A percentile compares a stretch with the other conserved stretches of the same genome.
These are phyloP conservation scores for Brachylomia viminalis DNA, from an alignment of 2,888 invertebrate species.

Conservation along the genomic window DNA sequence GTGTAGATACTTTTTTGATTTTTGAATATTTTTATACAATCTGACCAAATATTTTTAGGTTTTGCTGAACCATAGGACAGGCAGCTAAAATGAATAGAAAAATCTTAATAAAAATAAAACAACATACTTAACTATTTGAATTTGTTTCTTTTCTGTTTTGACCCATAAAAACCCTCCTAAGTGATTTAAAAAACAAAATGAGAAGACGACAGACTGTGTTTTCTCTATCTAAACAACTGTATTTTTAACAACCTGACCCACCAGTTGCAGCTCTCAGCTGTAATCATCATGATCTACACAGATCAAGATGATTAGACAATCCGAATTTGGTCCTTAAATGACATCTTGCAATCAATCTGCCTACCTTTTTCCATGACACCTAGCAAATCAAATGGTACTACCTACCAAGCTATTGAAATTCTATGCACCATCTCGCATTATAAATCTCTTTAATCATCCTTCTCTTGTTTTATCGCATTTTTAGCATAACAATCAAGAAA, in stretches of 20 bases:
- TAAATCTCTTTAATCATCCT: not conserved
- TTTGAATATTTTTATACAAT: conserved; percentile 33
- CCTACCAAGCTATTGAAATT: conserved; percentile 4
- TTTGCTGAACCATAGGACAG: conserved; percentile 44
- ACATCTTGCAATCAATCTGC: not conserved
- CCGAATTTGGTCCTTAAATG: not conserved
- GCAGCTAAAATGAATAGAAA: conserved; percentile 35
- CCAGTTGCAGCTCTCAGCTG: too few relatives aligned
- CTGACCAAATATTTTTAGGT: conserved; percentile 54
- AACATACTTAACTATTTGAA: conserved; percentile 18
- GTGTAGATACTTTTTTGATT: not conserved
- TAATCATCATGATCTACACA: not conserved
- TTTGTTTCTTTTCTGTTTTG: conserved; percentile 62
- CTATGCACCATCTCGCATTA: not conserved
- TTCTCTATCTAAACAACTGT: not conserved
- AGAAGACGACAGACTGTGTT: too few relatives aligned
- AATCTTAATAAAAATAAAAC: conserved; percentile 41
- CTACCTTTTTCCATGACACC: not conserved
- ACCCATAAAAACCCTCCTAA: conserved; percentile 11
- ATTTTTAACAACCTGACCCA: not conserved
- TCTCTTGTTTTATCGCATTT: conserved; percentile 27
- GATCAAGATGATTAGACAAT: not conserved
- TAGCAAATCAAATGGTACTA: not conserved
- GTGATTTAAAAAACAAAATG: not conserved
- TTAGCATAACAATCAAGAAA: conserved; percentile 20